Evolutionary conservation across 1,140 invertebrate genomes (phyloP).

Genomic region (Drosophila nikananu): DNA sequence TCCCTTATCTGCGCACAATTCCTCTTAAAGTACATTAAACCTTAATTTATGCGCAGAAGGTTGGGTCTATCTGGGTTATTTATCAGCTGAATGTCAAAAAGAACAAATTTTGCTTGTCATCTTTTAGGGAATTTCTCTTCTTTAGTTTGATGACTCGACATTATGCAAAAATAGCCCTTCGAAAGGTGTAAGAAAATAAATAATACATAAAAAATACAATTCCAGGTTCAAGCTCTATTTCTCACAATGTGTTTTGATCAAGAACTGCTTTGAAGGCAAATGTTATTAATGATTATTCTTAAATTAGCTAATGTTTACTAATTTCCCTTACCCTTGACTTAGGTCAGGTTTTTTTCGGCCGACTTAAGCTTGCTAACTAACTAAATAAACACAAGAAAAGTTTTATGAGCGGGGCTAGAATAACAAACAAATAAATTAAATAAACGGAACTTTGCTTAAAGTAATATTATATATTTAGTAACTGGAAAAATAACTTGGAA

Average conservation of each 20-base stretch:
- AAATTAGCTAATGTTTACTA: conserved; percentile 44
- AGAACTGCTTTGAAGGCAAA: conserved; percentile 19
- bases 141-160: conserved; percentile 25
- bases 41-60: neutral
- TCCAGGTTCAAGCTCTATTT: conserved; percentile 2
- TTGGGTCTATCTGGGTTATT: conserved; percentile 2
- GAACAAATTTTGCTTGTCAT: conserved; percentile 23
- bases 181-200: neutral
- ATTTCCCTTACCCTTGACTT: conserved; percentile 47
- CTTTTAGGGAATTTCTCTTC: conserved; percentile 21
- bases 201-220: neutral
- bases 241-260: neutral
- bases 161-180: conserved; percentile 22
- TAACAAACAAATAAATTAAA: neutral
- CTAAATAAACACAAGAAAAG: conserved; percentile 26
- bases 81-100: neutral
- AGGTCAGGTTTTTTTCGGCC: conserved; percentile 43
- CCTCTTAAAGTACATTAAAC: conserved; percentile 12
- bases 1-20: conserved; percentile 11
- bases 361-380: conserved; percentile 27
- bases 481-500: too few relatives aligned
- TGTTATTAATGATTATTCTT: conserved; percentile 17
- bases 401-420: neutral
- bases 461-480: neutral
- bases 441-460: neutral